Evolutionary conservation across 2,888 invertebrate genomes (phyloP).

Genomic region (Caprella mutica): DNA sequence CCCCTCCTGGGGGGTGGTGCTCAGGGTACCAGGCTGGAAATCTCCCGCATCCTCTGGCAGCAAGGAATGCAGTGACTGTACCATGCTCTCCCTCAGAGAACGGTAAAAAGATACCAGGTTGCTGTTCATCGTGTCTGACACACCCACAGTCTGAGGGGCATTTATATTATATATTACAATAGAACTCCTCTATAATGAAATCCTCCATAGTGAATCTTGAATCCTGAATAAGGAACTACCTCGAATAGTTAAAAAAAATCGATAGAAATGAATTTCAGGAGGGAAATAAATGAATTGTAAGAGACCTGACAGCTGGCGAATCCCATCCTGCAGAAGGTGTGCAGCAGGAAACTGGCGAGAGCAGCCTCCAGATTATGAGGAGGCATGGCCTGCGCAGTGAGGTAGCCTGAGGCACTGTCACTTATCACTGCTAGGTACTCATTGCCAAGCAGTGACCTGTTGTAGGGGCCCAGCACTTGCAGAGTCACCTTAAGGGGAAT

Average conservation of each 20-base stretch:
- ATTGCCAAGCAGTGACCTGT: conserved; percentile 32
- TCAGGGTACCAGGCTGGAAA: too few species aligned
- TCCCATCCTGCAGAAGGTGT: conserved; percentile 36
- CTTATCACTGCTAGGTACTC: conserved; percentile 35
- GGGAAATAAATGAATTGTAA: too few species aligned
- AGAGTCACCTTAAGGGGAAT: conserved; percentile 34
- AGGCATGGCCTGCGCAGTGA: conserved; percentile 31
- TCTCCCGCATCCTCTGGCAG: too few species aligned
- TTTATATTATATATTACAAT: too few species aligned
- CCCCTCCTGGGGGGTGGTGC: too few species aligned
- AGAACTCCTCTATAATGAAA: too few species aligned
- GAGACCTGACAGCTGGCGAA: conserved; percentile 34
- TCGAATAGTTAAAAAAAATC: too few species aligned
- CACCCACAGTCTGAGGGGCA: neutral
- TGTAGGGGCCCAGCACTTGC: conserved; percentile 36
- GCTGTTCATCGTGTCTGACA: neutral
- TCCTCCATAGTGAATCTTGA: too few species aligned
- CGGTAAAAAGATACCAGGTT: neutral
- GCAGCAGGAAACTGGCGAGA: conserved; percentile 35
- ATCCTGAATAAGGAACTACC: too few species aligned
- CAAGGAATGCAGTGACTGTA: too few species aligned
- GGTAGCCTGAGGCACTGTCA: conserved; percentile 36
- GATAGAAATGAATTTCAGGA: too few species aligned
- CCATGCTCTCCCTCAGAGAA: neutral
- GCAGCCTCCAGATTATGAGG: conserved; percentile 15